phyloP scores from a whole-genome alignment of 2,888 invertebrate genomes.

The Scaptomyza parva region DNA sequence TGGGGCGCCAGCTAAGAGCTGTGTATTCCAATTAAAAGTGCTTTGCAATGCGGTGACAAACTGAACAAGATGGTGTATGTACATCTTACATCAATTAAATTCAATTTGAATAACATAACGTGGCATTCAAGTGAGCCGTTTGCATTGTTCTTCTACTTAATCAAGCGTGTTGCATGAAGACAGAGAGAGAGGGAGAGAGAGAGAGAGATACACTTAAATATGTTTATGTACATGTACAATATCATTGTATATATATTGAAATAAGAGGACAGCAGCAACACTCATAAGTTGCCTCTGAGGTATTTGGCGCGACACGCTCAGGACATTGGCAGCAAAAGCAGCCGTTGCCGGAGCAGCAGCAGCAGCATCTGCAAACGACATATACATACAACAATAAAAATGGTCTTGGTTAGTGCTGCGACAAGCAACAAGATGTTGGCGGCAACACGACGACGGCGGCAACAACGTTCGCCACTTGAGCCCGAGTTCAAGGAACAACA shows the following conservation, averaged over 20 bases:
- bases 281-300: conserved; percentile 49
- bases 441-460: neutral
- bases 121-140: conserved; percentile 35
- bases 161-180: conserved; percentile 2
- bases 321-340: conserved; percentile 27
- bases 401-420: conserved; percentile 11
- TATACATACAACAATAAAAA: conserved; percentile 31
- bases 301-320: conserved; percentile 41
- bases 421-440: conserved; percentile 8
- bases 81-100: conserved; percentile 41
- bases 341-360: conserved; percentile 8
- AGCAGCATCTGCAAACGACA: conserved; percentile 22
- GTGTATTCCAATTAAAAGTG: conserved; percentile 29
- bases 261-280: conserved; percentile 27
- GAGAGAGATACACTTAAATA: conserved; percentile 27
- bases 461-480: conserved; percentile 25
- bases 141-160: conserved; percentile 13
- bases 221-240: conserved; percentile 12
- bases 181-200: neutral
- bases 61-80: neutral
- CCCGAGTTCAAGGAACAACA: no score
- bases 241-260: conserved; percentile 15
- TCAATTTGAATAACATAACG: conserved; percentile 53
- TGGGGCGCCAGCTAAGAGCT: conserved; percentile 2
- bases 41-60: conserved; percentile 24